phyloP scores from a whole-genome alignment of 2,797 vertebrate species.

The Neosalanx taihuensis region DNA sequence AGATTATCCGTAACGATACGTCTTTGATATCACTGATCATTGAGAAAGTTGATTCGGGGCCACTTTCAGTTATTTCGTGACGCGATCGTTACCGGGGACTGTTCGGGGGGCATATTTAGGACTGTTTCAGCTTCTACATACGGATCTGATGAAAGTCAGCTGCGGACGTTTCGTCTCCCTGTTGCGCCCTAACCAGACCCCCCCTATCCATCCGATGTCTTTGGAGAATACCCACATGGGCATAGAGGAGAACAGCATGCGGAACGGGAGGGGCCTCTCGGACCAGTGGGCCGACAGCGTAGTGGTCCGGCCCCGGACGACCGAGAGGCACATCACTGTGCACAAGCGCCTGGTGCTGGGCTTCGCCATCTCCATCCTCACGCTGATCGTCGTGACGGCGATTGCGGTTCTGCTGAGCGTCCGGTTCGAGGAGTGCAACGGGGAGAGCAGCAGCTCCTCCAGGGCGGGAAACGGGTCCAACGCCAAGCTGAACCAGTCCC shows the following conservation, averaged over 20 bases:
- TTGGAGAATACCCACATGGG: slow-evolving; percentile 76
- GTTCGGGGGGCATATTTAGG: slow-evolving; percentile 11
- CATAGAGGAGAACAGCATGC: slow-evolving; percentile 81
- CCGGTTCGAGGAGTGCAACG: slow-evolving; percentile 83
- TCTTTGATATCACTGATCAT: too few relatives aligned
- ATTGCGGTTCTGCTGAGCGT: slow-evolving; percentile 86
- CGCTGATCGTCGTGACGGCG: slow-evolving; percentile 84
- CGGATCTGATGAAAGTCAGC: slow-evolving; percentile 29
- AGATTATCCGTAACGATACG: too few relatives aligned
- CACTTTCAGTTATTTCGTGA: slow-evolving; percentile 19
- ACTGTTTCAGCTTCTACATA: slow-evolving; percentile 19
- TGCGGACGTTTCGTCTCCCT: slow-evolving; percentile 17
- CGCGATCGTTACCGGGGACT: neutral
- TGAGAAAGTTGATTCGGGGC: slow-evolving; percentile 29
- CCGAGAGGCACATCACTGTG: slow-evolving; percentile 87
- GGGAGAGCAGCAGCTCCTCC: slow-evolving; percentile 31
- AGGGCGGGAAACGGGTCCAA: slow-evolving; percentile 55
- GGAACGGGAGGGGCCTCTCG: slow-evolving; percentile 82
- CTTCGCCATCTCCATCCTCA: slow-evolving; percentile 88
- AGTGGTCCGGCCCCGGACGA: slow-evolving; percentile 84
- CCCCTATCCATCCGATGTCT: slow-evolving; percentile 64
- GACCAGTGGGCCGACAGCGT: slow-evolving; percentile 87
- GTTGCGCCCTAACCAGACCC: slow-evolving; percentile 21
- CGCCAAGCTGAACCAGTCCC: slow-evolving; percentile 64
- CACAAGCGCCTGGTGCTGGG: slow-evolving; percentile 87